Conservation (phyloP, 2,113 vertebrate species). For the Psittacula cyanocephala region DNA sequence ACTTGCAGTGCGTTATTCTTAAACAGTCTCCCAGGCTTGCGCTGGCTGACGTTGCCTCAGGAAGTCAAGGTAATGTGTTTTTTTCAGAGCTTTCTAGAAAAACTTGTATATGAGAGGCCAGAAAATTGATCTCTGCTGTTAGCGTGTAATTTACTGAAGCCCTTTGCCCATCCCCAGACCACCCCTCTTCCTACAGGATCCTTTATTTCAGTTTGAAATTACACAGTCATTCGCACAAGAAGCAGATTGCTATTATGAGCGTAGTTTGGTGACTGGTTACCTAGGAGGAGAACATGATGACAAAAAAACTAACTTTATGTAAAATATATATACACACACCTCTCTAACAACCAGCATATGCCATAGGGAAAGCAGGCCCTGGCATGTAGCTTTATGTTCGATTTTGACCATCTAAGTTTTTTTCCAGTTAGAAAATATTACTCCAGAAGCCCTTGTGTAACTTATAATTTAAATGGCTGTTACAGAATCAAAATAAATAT, state of each 20-base stretch:
- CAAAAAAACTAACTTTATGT: neutral
- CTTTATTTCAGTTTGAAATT: neutral
- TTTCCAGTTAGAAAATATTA: neutral
- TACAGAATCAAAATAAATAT: neutral
- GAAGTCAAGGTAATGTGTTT: slow-evolving; percentile 83
- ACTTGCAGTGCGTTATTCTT: slow-evolving; percentile 77
- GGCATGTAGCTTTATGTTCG: neutral
- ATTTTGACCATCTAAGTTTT: neutral
- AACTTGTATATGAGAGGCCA: neutral
- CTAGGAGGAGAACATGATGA: neutral
- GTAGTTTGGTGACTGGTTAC: neutral
- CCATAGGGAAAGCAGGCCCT: neutral
- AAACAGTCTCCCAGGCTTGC: slow-evolving; percentile 85
- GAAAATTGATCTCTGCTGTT: neutral
- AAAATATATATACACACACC: neutral
- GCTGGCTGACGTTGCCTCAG: slow-evolving; percentile 86
- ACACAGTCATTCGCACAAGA: neutral
- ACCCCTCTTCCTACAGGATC: neutral
- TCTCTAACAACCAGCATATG: neutral
- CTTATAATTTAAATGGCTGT: neutral
- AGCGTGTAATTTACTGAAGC: neutral
- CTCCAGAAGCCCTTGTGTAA: neutral
- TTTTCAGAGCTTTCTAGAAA: neutral
- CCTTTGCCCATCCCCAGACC: neutral
- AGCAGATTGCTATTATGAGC: neutral